Percentiles rank a stretch among this genome's conserved stretches.
Conservation (phyloP, 2,888 invertebrate genomes). For the Eucera pruinosa region DNA sequence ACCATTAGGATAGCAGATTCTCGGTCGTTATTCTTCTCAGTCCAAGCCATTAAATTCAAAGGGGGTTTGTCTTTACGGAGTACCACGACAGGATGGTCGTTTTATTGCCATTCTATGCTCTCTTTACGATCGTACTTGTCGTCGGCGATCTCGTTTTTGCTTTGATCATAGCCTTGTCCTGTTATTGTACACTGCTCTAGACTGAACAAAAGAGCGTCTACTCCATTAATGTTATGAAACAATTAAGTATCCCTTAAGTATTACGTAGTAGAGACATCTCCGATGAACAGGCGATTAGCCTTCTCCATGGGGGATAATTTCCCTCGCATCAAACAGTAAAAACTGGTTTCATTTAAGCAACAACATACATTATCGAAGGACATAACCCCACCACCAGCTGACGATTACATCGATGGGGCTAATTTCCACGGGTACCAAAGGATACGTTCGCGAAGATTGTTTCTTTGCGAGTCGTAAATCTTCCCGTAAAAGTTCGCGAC, state of each 20-base stretch:
- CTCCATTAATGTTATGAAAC: neutral
- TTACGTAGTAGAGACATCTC: too few species aligned
- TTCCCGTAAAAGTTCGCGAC: constrained; percentile 19
- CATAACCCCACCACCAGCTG: neutral
- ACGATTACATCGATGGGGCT: neutral
- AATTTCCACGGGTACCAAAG: neutral
- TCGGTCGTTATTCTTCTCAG: constrained; percentile 44
- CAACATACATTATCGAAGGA: too few species aligned
- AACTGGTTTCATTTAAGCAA: too few species aligned
- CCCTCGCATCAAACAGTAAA: too few species aligned
- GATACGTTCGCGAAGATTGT: constrained; percentile 11
- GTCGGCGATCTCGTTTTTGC: constrained; percentile 34
- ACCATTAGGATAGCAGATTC: constrained; percentile 31
- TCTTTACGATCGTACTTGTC: constrained; percentile 41
- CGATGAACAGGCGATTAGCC: too few species aligned
- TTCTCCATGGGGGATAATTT: too few species aligned
- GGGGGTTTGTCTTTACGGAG: constrained; percentile 40
- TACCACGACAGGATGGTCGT: constrained; percentile 29
- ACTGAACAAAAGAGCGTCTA: constrained; percentile 13
- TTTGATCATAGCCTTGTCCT: constrained; percentile 18
- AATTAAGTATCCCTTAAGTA: too few species aligned
- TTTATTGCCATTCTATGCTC: constrained; percentile 49
- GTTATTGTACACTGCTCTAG: constrained; percentile 6
- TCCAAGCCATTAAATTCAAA: constrained; percentile 41
- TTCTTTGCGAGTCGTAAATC: constrained; percentile 27